A percentile compares a stretch with the other conserved stretches of the same genome.
These are phyloP conservation scores for Capromys pilorides DNA, from an alignment of 2,797 vertebrate genomes.

Conservation along the genomic window DNA sequence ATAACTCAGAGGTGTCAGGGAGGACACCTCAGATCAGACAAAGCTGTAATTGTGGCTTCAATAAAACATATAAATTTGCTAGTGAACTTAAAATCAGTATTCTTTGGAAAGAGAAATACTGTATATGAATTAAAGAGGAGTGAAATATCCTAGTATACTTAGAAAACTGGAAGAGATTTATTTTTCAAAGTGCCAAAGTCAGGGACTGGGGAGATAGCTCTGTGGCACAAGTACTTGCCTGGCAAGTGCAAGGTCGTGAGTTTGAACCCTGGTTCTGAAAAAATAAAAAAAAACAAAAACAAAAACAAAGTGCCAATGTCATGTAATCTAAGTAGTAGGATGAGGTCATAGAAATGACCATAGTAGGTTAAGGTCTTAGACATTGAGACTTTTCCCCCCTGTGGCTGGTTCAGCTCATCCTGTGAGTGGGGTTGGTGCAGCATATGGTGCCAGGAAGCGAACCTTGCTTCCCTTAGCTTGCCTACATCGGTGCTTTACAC, in stretches of 20 bases:
- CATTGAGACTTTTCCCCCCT: too few species aligned
- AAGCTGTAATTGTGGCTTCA: not conserved
- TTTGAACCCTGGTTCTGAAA: too few species aligned
- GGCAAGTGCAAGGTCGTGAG: too few species aligned
- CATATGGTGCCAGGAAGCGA: too few species aligned
- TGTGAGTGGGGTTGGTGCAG: too few species aligned
- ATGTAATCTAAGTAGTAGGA: not conserved
- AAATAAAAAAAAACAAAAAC: too few species aligned
- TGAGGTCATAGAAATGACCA: not conserved
- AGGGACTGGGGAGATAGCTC: too few species aligned
- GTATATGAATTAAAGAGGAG: not conserved
- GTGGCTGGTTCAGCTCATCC: too few species aligned
- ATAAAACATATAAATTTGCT: not conserved
- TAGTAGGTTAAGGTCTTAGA: too few species aligned
- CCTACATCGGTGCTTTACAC: too few species aligned
- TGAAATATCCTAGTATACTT: not conserved
- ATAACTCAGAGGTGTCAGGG: not conserved
- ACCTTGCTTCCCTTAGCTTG: too few species aligned
- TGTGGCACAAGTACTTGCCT: too few species aligned
- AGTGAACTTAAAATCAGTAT: not conserved
- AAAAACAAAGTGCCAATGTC: not conserved
- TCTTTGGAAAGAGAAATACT: not conserved
- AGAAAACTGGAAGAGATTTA: not conserved
- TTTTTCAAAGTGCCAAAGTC: not conserved
- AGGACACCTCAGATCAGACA: rapidly evolving